Percentiles rank a stretch among this genome's conserved stretches.
Conservation (phyloP, 2,797 vertebrate species). For the Orestias chungarensis region DNA sequence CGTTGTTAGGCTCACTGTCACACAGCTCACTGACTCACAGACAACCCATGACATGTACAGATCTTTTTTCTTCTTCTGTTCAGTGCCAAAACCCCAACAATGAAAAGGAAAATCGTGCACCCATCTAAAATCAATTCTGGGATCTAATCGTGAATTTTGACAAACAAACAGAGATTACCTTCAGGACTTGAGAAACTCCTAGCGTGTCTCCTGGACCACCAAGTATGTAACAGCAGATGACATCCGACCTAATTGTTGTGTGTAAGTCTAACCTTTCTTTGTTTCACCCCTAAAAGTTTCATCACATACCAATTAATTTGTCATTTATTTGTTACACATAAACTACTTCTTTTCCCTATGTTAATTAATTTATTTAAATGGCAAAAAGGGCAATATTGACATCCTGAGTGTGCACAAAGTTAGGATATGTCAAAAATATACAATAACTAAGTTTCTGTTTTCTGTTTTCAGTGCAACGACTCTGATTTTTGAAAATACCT, state of each 20-base stretch:
- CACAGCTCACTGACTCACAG: conserved; percentile 73
- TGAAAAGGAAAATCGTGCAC: conserved; percentile 17
- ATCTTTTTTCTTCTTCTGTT: conserved; percentile 27
- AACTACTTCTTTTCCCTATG: neutral
- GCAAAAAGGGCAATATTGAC: no score
- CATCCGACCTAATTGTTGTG: conserved; percentile 59
- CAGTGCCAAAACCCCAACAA: conserved; percentile 35
- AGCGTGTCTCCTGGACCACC: conserved; percentile 36
- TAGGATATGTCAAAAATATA: neutral
- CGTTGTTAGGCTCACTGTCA: conserved; percentile 68
- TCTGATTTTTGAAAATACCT: neutral
- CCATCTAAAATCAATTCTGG: conserved; percentile 31
- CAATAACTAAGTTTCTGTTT: neutral
- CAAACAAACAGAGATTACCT: conserved; percentile 37
- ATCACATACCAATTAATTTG: conserved; percentile 9
- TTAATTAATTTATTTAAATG: neutral
- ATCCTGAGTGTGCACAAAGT: neutral
- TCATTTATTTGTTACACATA: neutral
- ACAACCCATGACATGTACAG: conserved; percentile 64
- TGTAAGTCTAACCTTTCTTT: conserved; percentile 46
- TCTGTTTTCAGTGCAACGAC: neutral
- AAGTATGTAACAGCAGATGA: conserved; percentile 37
- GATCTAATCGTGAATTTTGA: conserved; percentile 38
- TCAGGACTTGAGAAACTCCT: conserved; percentile 15
- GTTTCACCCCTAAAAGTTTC: conserved; percentile 15